Percentiles rank a stretch among this genome's conserved stretches.
Conservation (phyloP, 1,140 invertebrate species). For the Pseudomyrmex cubaensis region DNA sequence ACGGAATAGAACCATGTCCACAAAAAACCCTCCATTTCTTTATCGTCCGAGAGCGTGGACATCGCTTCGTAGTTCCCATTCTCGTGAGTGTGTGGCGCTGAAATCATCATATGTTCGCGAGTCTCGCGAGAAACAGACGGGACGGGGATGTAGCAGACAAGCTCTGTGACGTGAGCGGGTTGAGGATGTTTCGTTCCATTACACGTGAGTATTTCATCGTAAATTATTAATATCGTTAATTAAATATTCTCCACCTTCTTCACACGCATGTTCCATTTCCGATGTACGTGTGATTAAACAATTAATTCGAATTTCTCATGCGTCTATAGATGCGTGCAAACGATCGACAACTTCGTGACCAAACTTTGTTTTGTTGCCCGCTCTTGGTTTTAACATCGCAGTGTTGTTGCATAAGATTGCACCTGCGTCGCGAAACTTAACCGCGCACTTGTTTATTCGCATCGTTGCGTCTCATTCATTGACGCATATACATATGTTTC, state of each 20-base stretch:
- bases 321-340: neutral
- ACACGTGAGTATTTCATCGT: slow-evolving; percentile 59
- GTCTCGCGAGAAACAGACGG: no score
- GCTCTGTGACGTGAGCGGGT: slow-evolving; percentile 18
- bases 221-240: slow-evolving; percentile 5
- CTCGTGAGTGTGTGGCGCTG: no score
- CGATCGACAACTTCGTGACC: neutral
- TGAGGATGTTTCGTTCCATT: slow-evolving; percentile 65
- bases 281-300: no score
- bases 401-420: slow-evolving; percentile 37
- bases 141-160: slow-evolving; percentile 15
- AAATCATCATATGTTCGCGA: no score
- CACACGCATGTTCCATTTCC: neutral
- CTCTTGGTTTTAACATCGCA: neutral
- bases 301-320: no score
- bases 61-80: no score
- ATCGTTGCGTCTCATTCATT: neutral
- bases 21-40: no score
- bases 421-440: neutral
- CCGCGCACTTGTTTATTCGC: neutral
- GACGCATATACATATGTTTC: no score
- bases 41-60: no score
- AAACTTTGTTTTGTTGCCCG: neutral
- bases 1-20: no score
- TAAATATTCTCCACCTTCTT: neutral